Evolutionary conservation across 2,797 vertebrate genomes (phyloP).

Genomic region (Brachymystax lenok): DNA sequence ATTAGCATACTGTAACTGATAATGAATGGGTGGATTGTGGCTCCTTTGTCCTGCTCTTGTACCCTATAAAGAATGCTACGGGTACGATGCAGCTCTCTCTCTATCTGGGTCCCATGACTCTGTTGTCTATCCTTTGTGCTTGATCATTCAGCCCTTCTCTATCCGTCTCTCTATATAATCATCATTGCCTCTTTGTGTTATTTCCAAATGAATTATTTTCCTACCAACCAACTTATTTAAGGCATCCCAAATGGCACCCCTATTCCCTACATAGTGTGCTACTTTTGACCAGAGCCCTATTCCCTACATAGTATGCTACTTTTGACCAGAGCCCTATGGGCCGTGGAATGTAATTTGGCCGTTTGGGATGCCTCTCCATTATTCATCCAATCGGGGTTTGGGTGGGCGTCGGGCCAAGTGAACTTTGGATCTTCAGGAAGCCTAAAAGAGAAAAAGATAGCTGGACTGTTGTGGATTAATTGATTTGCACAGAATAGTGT

Average conservation of each 20-base stretch:
- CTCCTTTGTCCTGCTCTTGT: slow-evolving; percentile 59
- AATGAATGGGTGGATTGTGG: slow-evolving; percentile 74
- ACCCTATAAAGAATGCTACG: slow-evolving; percentile 65
- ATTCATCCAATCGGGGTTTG: neutral
- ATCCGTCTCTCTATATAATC: slow-evolving; percentile 35
- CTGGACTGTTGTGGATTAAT: no score
- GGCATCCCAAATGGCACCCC: no score
- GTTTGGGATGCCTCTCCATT: no score
- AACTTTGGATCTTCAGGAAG: neutral
- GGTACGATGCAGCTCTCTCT: slow-evolving; percentile 64
- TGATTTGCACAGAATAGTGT: no score
- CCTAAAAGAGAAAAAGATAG: neutral
- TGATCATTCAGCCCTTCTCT: slow-evolving; percentile 64
- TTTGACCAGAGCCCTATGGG: neutral
- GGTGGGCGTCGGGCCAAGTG: neutral
- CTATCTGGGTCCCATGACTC: neutral
- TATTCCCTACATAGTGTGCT: no score
- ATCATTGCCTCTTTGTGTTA: slow-evolving; percentile 14
- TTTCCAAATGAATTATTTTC: neutral
- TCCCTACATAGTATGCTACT: no score
- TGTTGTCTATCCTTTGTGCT: slow-evolving; percentile 59
- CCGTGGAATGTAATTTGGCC: neutral
- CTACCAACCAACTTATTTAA: no score
- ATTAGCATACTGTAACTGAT: slow-evolving; percentile 68
- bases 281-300: no score